These are phyloP conservation scores for Cabera pusaria DNA, from an alignment of 2,888 invertebrate genomes.

Conservation along the genomic window DNA sequence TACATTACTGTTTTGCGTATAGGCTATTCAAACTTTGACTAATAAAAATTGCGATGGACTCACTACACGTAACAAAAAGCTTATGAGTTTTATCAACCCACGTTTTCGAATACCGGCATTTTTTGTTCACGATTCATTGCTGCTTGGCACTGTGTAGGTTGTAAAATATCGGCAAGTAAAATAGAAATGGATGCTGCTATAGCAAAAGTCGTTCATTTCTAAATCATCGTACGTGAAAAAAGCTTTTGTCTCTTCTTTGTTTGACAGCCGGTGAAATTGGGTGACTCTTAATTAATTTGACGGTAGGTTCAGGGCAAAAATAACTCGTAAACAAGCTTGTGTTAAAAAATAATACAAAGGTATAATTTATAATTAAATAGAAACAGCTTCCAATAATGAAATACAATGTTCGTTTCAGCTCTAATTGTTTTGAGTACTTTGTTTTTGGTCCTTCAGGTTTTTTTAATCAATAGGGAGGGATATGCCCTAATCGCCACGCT, in stretches of 20 bases:
- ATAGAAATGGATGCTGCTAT: slow-evolving; percentile 22
- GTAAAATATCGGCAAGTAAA: slow-evolving; percentile 9
- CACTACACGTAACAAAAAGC: no score
- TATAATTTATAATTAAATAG: no score
- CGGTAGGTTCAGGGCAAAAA: no score
- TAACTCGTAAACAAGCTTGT: no score
- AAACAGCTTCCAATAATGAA: no score
- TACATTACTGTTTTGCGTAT: slow-evolving; percentile 8
- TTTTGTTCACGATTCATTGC: slow-evolving; percentile 7
- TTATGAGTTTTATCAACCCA: slow-evolving; percentile 5
- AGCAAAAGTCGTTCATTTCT: slow-evolving; percentile 17
- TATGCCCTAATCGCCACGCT: no score
- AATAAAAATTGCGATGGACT: slow-evolving; percentile 13
- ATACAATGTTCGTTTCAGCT: no score
- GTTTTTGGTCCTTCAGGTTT: no score
- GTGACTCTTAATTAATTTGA: slow-evolving; percentile 64
- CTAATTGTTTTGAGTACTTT: no score
- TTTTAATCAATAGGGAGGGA: no score
- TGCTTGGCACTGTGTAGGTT: slow-evolving; percentile 22
- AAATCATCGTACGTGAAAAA: slow-evolving; percentile 43
- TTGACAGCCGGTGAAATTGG: slow-evolving; percentile 67
- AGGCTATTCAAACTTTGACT: neutral
- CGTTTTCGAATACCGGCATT: no score
- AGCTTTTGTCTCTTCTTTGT: slow-evolving; percentile 55
- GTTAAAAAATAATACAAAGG: no score